phyloP scores from a whole-genome alignment of 2,888 invertebrate species.

The Mactromeris polynyma region DNA sequence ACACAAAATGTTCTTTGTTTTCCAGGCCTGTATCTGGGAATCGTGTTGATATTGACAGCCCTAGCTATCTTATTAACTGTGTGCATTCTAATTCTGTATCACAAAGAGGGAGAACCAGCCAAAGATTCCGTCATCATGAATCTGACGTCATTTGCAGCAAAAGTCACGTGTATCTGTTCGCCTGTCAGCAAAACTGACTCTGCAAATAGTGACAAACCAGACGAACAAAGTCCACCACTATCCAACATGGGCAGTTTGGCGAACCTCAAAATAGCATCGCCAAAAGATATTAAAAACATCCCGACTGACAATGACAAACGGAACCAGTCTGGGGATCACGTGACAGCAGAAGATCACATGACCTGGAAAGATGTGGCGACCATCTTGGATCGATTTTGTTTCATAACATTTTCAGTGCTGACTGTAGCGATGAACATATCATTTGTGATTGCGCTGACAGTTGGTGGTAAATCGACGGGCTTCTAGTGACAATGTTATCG shows the following conservation, averaged over 20 bases:
- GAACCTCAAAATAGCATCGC: background rate
- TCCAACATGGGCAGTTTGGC: background rate
- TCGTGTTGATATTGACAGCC: background rate
- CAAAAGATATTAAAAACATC: background rate
- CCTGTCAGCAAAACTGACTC: background rate
- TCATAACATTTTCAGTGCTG: conserved; percentile 16
- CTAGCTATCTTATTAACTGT: background rate
- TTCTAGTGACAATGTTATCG: background rate
- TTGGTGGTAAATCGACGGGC: background rate
- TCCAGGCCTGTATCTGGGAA: background rate
- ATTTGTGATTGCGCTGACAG: conserved; percentile 19
- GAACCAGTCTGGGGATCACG: background rate
- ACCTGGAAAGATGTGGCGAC: conserved; percentile 27
- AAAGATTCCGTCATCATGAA: background rate
- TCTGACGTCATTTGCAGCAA: background rate
- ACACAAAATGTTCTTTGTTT: too few species aligned
- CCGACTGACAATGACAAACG: background rate
- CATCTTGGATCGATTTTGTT: conserved; percentile 39
- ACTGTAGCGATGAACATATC: conserved; percentile 31
- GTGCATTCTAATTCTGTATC: background rate
- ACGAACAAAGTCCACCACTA: background rate
- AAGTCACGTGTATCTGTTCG: background rate
- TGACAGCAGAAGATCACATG: background rate
- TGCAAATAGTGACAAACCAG: background rate
- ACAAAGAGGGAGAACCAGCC: conserved; percentile 21